phyloP scores from a whole-genome alignment of 2,113 vertebrate genomes.

The Cairina moschata region DNA sequence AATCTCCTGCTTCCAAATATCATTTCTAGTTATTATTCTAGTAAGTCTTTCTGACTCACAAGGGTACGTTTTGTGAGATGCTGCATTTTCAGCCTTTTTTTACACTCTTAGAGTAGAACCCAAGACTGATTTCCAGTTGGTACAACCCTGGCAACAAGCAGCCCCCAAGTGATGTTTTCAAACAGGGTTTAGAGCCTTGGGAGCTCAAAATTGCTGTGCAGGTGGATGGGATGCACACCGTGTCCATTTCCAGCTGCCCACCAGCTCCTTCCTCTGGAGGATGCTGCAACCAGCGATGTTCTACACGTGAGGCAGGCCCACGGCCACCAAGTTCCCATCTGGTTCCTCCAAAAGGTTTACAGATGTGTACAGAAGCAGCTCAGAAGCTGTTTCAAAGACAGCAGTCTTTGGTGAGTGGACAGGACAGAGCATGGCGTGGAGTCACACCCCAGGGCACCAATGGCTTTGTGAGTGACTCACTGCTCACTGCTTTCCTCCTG shows the following conservation, averaged over 20 bases:
- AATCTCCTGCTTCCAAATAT: background rate
- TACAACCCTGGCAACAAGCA: background rate
- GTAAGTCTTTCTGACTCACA: background rate
- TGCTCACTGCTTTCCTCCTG: background rate
- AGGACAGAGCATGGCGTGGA: background rate
- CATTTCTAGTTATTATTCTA: background rate
- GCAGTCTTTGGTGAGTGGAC: background rate
- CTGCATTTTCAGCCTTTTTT: background rate
- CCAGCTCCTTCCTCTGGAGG: background rate
- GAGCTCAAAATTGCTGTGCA: background rate
- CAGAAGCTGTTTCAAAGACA: background rate
- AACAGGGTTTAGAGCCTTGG: background rate
- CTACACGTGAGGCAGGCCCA: background rate
- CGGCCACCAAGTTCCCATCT: background rate
- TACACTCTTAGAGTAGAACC: background rate
- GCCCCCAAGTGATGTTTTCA: background rate
- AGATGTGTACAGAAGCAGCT: background rate
- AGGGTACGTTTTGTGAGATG: background rate
- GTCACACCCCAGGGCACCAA: background rate
- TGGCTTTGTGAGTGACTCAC: background rate
- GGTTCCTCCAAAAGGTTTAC: background rate
- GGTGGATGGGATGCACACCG: background rate
- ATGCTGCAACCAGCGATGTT: background rate
- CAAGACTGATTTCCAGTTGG: background rate
- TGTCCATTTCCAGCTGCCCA: background rate